Percentiles rank a stretch among this genome's conserved stretches.
Conservation (phyloP, 2,888 invertebrate species). For the Xylota segnis region DNA sequence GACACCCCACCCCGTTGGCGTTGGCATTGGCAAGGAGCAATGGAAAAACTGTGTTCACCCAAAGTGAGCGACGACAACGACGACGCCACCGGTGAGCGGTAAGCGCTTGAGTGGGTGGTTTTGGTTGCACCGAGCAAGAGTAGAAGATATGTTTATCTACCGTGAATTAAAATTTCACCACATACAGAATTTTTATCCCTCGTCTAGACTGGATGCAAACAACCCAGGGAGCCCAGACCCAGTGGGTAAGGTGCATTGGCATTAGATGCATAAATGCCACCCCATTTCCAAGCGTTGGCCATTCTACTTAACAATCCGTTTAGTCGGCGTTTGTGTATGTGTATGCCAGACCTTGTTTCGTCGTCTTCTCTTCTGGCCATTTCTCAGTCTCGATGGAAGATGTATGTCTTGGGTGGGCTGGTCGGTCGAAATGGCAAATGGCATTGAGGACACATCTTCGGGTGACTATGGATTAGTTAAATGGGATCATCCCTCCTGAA, state of each 20-base stretch:
- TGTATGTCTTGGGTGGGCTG: conserved; percentile 43
- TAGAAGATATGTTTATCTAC: conserved; percentile 75
- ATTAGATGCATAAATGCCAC: conserved; percentile 75
- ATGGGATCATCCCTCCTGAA: conserved; percentile 67
- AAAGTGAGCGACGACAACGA: conserved; percentile 15
- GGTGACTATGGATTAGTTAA: conserved; percentile 68
- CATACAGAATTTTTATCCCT: conserved; percentile 75
- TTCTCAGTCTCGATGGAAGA: conserved; percentile 30
- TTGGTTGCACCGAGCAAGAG: conserved; percentile 32
- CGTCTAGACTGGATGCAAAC: conserved; percentile 77
- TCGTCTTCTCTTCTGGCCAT: conserved; percentile 16
- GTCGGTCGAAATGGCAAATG: conserved; percentile 35
- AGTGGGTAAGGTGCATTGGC: conserved; percentile 70
- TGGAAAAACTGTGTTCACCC: conserved; percentile 69
- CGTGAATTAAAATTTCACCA: conserved; percentile 77
- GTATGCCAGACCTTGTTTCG: conserved; percentile 15
- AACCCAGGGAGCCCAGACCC: conserved; percentile 56
- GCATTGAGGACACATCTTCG: conserved; percentile 55
- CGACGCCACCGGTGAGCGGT: conserved; percentile 20
- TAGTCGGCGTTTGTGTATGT: conserved; percentile 37
- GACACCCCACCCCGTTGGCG: too few relatives aligned
- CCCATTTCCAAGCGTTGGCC: conserved; percentile 3
- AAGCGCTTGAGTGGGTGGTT: conserved; percentile 46
- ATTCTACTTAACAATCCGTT: conserved; percentile 54
- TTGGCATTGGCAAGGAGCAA: too few relatives aligned